Evolutionary conservation across 2,888 invertebrate genomes (phyloP), one percentile per base, ranked within the genome.

Genomic region (Watsonalla binaria): DNA sequence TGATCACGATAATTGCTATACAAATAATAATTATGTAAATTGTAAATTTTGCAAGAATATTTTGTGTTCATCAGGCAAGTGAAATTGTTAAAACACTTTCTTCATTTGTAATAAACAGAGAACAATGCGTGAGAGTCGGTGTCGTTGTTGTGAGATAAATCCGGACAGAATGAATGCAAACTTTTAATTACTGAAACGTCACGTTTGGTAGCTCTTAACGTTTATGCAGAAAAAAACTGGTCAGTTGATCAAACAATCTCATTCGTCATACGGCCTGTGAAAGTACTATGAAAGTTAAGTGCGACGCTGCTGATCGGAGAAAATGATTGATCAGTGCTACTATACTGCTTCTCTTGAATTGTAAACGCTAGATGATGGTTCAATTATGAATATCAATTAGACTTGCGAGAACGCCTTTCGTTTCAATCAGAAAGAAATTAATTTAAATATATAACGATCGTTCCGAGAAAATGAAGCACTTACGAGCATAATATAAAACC

Each of bases 231-330:
- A 64, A 72, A 74, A 68, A 73, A 74, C 74, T 71, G 67, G 71
- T 62, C 65, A 58, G 62, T 59, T 63, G 66, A 67, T 56, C 70
- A 76, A 78, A 76, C 69, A 76, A 70, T 71, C 70, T 72, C 63
- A 72, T 66, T 67, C 66, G 67, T 80, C 75, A 76, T 69, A 70
- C 59, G 56, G 52, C 60, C 52, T 65, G 80, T 69, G 80, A 81
- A 81, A 81, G 81, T 78, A 69, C 72, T 68, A 71, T 63, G 70
- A 78, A 77, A 71, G 75, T 73, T 68, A 67, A 68, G 65, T 62
- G 60, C 57, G 62, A 60, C 49, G 49, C 37, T 58, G 63, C 54
- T 61, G 63, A 67, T 58, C 57, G 61, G 69, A 68, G 76, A 78
- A 76, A 80, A 78, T 78, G 74, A 81, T 79, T 69, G 75, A 82